Evolutionary conservation across 2,797 vertebrate genomes (phyloP), one percentile per base, ranked within the genome.

Genomic region (Decapterus maruadsi): DNA sequence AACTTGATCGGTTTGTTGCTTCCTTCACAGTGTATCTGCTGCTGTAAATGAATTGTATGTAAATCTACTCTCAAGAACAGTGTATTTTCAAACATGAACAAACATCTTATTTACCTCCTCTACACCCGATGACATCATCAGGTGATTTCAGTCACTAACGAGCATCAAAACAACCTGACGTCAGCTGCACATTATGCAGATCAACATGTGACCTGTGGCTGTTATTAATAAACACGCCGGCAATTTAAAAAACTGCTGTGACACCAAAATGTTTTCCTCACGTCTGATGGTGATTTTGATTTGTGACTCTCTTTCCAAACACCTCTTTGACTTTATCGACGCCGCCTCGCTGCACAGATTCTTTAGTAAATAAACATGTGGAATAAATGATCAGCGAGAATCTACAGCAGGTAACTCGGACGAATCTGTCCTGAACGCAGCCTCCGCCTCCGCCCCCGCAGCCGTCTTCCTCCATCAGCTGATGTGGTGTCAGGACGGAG

Each of bases 391-490:
- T 20, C 4, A 6, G 50, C 13, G 20, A 22, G 16, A 2, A 22
- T 60, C 6, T 31, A n/a, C n/a, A 29, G 5, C 11, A 16, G 16
- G 34, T 26, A 13, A 26, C 26, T 26, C 20, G 17, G 6, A 51
- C n/a, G 8, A 13, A 38, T 34, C 6, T 19, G 22, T 12, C 11
- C 36, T 2, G 2, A 56, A 11, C 5, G 57, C 10, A 22, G 17
- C 31, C 45, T 1, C 50, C 17, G 29, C 14, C 31, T 55, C 53
- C 22, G 11, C 10, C 31, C 59, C 53, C 22, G 11, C 10, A 36
- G 54, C 38, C 66, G 4, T 69, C 69, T 69, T 20, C 53, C 59
- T 82, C 61, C 60, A 20, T 83, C 80, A 46, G 5, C 58, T 68
- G 78, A 61, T 31, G 1, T 36, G 58, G 66, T 62, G 72, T 77